Percentiles rank a stretch among this genome's conserved stretches.
phyloP scores from a whole-genome alignment of 2,888 invertebrate species.

The Alviniconcha strummeri region DNA sequence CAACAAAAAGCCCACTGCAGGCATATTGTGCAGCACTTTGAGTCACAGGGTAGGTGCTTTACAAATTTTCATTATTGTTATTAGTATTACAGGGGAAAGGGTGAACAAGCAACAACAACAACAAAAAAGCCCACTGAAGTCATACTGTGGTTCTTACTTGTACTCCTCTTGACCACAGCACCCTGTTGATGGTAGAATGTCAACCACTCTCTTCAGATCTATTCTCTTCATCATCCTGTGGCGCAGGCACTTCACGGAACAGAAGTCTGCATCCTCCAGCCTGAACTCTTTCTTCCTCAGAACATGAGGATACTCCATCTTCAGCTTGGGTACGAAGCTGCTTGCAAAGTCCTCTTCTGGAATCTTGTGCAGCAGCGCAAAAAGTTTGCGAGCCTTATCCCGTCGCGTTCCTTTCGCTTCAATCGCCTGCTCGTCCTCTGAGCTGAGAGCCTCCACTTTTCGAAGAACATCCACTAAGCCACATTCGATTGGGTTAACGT shows the following conservation, averaged over 20 bases:
- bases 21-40: too few species aligned
- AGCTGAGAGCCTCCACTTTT: not conserved
- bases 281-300: not conserved
- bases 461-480: not conserved
- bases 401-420: not conserved
- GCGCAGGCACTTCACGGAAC: not conserved
- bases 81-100: too few species aligned
- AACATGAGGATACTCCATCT: not conserved
- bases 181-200: not conserved
- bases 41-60: too few species aligned
- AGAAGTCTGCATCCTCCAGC: not conserved
- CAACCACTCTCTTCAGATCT: not conserved
- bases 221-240: not conserved
- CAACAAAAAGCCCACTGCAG: too few species aligned
- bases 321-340: not conserved
- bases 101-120: too few species aligned
- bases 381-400: conserved; percentile 2
- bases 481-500: not conserved
- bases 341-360: not conserved
- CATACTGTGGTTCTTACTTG: not conserved
- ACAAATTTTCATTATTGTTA: too few species aligned
- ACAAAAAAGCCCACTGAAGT: too few species aligned
- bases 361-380: not conserved
- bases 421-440: conserved; percentile 5
- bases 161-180: not conserved